Conservation (phyloP, 2,113 vertebrate genomes). For the Lophius piscatorius region DNA sequence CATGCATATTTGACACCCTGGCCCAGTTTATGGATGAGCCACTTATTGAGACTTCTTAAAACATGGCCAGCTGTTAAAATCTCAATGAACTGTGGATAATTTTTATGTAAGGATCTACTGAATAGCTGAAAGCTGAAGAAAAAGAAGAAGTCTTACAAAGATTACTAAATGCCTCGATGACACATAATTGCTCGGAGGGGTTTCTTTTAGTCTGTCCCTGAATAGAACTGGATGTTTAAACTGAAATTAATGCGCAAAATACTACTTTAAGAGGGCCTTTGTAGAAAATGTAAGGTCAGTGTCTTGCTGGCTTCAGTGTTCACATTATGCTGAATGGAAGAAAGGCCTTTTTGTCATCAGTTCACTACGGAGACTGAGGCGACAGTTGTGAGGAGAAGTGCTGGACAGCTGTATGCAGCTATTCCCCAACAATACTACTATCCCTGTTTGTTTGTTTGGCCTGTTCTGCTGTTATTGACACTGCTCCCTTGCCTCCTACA, state of each 20-base stretch:
- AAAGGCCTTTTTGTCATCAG: slow-evolving; percentile 67
- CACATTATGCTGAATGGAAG: slow-evolving; percentile 52
- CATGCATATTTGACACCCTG: slow-evolving; percentile 41
- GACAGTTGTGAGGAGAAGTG: slow-evolving; percentile 23
- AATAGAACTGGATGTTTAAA: slow-evolving; percentile 13
- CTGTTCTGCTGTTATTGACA: slow-evolving; percentile 32
- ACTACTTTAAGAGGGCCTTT: slow-evolving; percentile 33
- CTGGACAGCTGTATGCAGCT: slow-evolving; percentile 49
- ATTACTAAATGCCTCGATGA: slow-evolving; percentile 6
- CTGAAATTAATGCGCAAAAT: slow-evolving; percentile 7
- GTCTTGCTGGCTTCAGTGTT: slow-evolving; percentile 33
- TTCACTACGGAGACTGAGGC: slow-evolving; percentile 33
- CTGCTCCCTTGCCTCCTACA: slow-evolving; percentile 64
- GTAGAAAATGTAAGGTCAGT: slow-evolving; percentile 22
- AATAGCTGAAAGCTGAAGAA: not conserved
- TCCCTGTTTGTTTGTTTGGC: slow-evolving; percentile 13
- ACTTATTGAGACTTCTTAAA: not conserved
- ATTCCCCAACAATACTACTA: slow-evolving; percentile 42
- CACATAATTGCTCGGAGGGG: not conserved
- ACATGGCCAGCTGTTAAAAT: slow-evolving; percentile 10
- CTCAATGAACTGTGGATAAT: not conserved
- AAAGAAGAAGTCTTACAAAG: too few species aligned
- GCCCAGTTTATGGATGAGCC: slow-evolving; percentile 15
- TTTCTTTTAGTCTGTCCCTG: slow-evolving; percentile 2
- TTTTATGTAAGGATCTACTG: slow-evolving; percentile 1